Evolutionary conservation across 2,888 invertebrate species (phyloP), one percentile per base, ranked within the genome.

Genomic region (Platycheirus albimanus): DNA sequence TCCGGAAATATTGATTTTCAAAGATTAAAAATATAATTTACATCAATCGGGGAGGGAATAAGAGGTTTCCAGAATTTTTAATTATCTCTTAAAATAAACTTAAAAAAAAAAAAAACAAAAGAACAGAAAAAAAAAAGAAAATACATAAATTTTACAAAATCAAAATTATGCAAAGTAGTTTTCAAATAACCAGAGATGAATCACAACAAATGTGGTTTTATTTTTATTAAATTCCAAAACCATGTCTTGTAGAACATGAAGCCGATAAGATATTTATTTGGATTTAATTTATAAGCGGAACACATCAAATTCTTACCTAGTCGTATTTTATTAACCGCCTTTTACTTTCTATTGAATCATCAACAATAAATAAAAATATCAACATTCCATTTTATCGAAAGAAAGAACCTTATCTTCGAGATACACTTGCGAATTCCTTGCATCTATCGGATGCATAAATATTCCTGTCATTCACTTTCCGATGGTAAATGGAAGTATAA

Each of bases 371-470:
- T 20, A 61, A 17, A 45, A 3, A 61, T n/a, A n/a, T 15, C 41
- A 17, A 43, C 3, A 28, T 15, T 19, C 13, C 8, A 8, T 28
- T 8, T 15, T 7, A 33, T 7, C 6, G 10, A 56, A 67, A 66
- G 61, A 45, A 66, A 58, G 17, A 52, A 45, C 58, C n/a, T 11
- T 2, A 52, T 67, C 52, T 69, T n/a, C 11, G 30, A 61, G 58
- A 58, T 52, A 43, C 13, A 71, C 52, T 72, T 63, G 81, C 81
- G 13, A 77, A 76, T 51, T 81, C 54, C 63, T 63, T 67, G 51
- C 49, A 67, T n/a, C n/a, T n/a, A n/a, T 63, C 33, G 49, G 63
- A 63, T 72, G 76, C 63, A 76, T 76, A 77, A 81, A 49, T 81
- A 81, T 81, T 71, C 81, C 56, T 63, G 58, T 66, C 81, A 71